Base-by-base conservation (phyloP, 2,888 invertebrate genomes). In the Agrenia bidenticulata region DNA sequence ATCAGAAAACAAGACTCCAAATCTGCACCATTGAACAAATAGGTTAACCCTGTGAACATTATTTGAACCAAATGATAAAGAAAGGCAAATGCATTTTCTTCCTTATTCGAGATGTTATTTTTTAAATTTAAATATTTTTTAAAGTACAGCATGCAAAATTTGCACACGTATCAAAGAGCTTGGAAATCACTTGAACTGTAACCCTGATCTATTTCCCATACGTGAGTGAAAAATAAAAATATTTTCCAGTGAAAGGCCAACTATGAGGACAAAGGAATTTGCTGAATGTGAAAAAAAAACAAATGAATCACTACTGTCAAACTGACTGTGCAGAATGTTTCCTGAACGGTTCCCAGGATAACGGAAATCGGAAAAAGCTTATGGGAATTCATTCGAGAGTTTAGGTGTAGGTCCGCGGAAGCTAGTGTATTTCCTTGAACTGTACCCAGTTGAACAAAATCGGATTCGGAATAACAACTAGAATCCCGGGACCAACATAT, bases 391-490 rank as follows among this genome's bases (percentile, higher is more conserved):
- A 11, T 32, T 32, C 11, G 32, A 32, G 32, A 32, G 5, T 32
- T 11, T 32, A 32, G 5, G n/a, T n/a, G n/a, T n/a, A n/a, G n/a
- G n/a, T n/a, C n/a, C n/a, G n/a, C n/a, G n/a, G n/a, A n/a, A n/a
- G n/a, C n/a, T n/a, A n/a, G n/a, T n/a, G 32, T 32, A 32, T 54
- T 45, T 54, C 27, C 27, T 27, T 54, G 27, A 54, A 54, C 17
- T 26, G 32, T 27, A 54, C 54, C 54, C 54, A 54, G 54, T 54
- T 54, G 54, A 54, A 32, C 54, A 24, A 27, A 54, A 54, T 54
- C 27, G 54, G 54, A 54, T 54, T 54, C 41, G 32, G 56, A 57
- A 57, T 57, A 57, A 41, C 56, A 57, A 57, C 32, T 57, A 57
- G 45, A 32, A 32, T 32, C 32, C 32, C 11, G 32, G 32, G 32